phyloP scores from a whole-genome alignment of 2,797 vertebrate genomes.

The Melanitta fusca region DNA sequence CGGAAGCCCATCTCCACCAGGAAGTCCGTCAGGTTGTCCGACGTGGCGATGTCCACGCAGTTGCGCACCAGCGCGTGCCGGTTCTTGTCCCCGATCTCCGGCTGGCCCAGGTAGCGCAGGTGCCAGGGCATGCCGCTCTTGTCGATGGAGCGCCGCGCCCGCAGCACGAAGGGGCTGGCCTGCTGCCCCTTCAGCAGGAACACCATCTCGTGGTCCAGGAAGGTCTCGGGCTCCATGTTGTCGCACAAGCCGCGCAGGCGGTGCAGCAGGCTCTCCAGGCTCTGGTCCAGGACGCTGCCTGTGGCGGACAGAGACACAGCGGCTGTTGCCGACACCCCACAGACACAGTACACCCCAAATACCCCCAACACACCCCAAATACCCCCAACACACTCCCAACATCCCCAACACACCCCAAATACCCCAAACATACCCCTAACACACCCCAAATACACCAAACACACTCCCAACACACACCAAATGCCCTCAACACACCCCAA shows the following conservation, averaged over 20 bases:
- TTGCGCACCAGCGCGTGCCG: conserved; percentile 92
- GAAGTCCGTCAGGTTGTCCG: conserved; percentile 94
- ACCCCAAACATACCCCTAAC: too few species aligned
- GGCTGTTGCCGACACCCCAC: not conserved
- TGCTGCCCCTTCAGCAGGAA: conserved; percentile 97
- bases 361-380: too few species aligned
- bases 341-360: too few species aligned
- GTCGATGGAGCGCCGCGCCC: conserved; percentile 91
- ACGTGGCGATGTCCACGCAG: conserved; percentile 94
- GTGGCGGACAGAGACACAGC: not conserved
- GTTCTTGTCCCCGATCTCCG: conserved; percentile 95
- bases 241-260: conserved; percentile 95
- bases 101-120: conserved; percentile 94
- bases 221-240: conserved; percentile 96
- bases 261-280: conserved; percentile 93
- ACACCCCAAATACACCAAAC: too few species aligned
- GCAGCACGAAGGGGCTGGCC: conserved; percentile 94
- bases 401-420: too few species aligned
- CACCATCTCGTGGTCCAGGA: conserved; percentile 94
- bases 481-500: too few species aligned
- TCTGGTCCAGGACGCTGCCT: conserved; percentile 96
- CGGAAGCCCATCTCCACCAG: conserved; percentile 98
- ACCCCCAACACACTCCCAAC: too few species aligned
- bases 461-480: too few species aligned
- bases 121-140: conserved; percentile 91